Percentiles rank a stretch among this genome's conserved stretches.
Conservation (phyloP, 2,797 vertebrate genomes). For the Oreochromis mossambicus region DNA sequence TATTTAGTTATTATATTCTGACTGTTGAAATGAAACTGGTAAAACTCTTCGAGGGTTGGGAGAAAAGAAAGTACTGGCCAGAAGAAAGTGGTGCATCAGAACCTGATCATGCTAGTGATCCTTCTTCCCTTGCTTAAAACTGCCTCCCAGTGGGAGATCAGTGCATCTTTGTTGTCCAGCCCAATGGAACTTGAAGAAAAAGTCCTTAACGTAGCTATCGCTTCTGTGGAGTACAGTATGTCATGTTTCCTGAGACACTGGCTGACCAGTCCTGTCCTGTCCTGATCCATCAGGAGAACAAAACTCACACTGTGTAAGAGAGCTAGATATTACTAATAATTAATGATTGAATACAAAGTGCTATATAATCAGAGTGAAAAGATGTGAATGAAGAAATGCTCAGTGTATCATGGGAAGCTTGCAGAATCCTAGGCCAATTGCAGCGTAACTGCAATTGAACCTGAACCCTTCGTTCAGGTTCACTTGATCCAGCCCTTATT, state of each 20-base stretch:
- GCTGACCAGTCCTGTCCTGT: background rate
- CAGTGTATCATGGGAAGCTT: background rate
- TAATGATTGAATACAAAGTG: background rate
- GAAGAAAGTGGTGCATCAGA: background rate
- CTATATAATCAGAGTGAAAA: background rate
- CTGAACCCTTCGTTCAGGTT: no score
- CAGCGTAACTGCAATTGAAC: background rate
- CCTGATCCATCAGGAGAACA: background rate
- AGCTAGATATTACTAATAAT: background rate
- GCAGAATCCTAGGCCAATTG: background rate
- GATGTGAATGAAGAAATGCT: background rate
- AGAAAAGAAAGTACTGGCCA: background rate
- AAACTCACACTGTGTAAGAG: background rate
- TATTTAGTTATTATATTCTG: background rate
- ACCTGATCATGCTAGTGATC: background rate
- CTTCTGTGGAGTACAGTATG: background rate
- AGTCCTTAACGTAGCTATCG: background rate
- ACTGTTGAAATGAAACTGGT: background rate
- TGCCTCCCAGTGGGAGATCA: background rate
- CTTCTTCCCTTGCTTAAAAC: background rate
- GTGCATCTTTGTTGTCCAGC: background rate
- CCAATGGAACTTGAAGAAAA: background rate
- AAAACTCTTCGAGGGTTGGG: background rate
- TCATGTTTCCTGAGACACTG: background rate
- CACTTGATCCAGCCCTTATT: background rate